Evolutionary conservation across 2,888 invertebrate genomes (phyloP).

Genomic region (Lordiphosa fenestrarum): DNA sequence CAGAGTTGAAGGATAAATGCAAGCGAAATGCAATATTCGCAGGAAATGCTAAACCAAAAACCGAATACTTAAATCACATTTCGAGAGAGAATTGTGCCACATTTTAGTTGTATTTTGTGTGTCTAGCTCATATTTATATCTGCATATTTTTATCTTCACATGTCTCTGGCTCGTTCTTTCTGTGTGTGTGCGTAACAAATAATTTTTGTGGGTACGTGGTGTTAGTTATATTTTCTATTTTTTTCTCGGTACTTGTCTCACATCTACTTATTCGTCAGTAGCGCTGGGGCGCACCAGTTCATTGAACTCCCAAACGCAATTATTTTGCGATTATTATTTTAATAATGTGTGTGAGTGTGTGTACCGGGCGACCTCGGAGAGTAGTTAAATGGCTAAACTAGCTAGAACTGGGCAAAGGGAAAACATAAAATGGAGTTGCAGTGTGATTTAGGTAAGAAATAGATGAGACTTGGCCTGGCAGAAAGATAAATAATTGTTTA

Average conservation of each 20-base stretch:
- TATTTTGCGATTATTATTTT: constrained; percentile 63
- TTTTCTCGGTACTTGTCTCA: constrained; percentile 20
- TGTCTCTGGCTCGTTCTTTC: constrained; percentile 12
- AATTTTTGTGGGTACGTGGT: constrained; percentile 17
- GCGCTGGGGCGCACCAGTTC: constrained; percentile 42
- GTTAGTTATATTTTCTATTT: constrained; percentile 17
- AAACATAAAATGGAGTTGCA: too few species aligned
- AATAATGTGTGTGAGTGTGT: constrained; percentile 21
- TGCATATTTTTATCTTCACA: constrained; percentile 57
- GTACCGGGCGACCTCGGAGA: too few species aligned
- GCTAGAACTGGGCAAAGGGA: too few species aligned
- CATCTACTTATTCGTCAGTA: constrained; percentile 20
- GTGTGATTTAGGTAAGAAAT: too few species aligned
- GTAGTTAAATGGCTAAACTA: too few species aligned
- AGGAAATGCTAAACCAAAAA: not conserved
- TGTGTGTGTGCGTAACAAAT: constrained; percentile 24
- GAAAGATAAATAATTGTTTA: too few species aligned
- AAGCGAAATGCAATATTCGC: constrained; percentile 40
- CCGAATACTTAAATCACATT: constrained; percentile 5
- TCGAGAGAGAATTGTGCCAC: constrained; percentile 4
- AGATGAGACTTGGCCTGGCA: too few species aligned
- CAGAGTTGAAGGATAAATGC: constrained; percentile 72
- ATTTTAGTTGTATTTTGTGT: constrained; percentile 16
- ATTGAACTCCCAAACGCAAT: constrained; percentile 55
- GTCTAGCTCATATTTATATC: constrained; percentile 32